Conservation (phyloP, 2,888 invertebrate species). For the Strigamia crassipes region DNA sequence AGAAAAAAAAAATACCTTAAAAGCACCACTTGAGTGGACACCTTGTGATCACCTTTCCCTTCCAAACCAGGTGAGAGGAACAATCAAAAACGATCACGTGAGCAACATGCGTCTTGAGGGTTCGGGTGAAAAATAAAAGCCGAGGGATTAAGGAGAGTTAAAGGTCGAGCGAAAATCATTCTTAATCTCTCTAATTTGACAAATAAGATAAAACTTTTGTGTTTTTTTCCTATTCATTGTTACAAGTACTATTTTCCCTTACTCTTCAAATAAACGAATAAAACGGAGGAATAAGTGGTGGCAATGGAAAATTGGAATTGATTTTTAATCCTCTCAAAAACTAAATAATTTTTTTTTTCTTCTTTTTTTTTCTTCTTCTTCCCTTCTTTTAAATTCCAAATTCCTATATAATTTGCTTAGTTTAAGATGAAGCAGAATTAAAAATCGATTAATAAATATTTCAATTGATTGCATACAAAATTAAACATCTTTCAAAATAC, state of each 20-base stretch:
- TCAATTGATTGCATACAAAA: neutral
- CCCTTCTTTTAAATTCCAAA: too few relatives aligned
- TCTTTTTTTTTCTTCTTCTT: too few relatives aligned
- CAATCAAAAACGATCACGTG: conserved; percentile 29
- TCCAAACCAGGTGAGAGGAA: conserved; percentile 44
- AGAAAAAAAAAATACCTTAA: conserved; percentile 22
- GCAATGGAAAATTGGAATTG: neutral
- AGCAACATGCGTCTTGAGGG: conserved; percentile 15
- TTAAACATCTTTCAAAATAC: neutral
- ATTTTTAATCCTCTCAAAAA: neutral
- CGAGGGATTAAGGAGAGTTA: neutral
- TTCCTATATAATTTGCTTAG: neutral
- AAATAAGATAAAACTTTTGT: neutral
- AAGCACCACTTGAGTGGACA: conserved; percentile 31
- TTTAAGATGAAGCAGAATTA: neutral
- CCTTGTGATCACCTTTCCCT: conserved; percentile 43
- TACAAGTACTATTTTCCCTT: neutral
- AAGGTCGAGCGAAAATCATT: neutral
- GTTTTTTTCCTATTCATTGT: neutral
- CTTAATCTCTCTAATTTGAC: neutral
- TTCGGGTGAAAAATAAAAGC: neutral
- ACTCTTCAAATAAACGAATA: neutral
- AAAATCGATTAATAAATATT: neutral
- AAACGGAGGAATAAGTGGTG: neutral
- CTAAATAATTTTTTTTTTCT: too few relatives aligned